Evolutionary conservation across 2,888 invertebrate species (phyloP).

Genomic region (Phragmatobia fuliginosa): DNA sequence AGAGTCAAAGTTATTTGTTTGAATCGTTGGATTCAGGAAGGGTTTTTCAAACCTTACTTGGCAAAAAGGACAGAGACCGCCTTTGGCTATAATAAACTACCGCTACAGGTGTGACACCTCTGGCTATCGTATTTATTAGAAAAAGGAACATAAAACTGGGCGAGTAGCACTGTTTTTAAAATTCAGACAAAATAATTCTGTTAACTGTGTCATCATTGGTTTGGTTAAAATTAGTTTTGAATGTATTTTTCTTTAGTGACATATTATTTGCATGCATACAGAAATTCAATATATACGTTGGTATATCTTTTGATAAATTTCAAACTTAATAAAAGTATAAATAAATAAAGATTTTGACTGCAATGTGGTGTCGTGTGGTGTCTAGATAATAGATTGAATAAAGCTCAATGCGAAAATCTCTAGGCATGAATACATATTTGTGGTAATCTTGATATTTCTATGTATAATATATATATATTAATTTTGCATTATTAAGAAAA

Average conservation of each 20-base stretch:
- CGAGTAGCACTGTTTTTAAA: neutral
- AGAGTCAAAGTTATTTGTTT: neutral
- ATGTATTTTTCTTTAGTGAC: neutral
- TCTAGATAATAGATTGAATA: neutral
- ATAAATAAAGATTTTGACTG: neutral
- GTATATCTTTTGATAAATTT: too few species aligned
- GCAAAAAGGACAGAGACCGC: neutral
- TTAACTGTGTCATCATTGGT: neutral
- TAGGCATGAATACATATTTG: neutral
- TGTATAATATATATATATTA: neutral
- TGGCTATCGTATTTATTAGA: neutral
- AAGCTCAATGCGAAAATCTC: neutral
- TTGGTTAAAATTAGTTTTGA: neutral
- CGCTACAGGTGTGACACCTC: neutral
- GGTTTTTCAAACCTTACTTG: neutral
- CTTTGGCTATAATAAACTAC: neutral
- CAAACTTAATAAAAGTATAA: neutral
- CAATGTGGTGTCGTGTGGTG: neutral
- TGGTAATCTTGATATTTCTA: neutral
- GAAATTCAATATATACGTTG: too few species aligned
- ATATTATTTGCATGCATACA: too few species aligned
- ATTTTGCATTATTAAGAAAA: neutral
- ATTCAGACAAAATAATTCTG: neutral
- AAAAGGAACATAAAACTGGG: neutral
- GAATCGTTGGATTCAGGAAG: neutral